Evolutionary conservation across 2,888 invertebrate species (phyloP), one percentile per base, ranked within the genome.

Genomic region (Eupithecia dodoneata): DNA sequence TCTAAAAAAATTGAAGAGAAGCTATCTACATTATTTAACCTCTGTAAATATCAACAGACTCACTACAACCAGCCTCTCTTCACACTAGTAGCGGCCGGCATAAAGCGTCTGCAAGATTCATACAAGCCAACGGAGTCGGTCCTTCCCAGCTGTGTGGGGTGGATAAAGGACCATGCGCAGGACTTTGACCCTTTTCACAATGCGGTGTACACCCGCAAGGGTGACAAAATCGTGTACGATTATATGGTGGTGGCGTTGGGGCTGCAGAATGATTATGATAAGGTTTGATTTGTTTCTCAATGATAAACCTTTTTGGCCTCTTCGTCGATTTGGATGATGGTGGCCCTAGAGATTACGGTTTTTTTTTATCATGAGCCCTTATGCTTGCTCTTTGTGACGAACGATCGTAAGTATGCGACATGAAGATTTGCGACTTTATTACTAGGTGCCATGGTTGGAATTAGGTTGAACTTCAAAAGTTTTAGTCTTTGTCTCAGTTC

Each of bases 11-110:
- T 0, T 7, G 45, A 45, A 45, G 45, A 45, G 45, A 45, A 45
- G 45, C 45, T 45, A 13, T 49, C 13, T 49, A 13, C 13, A 49
- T 12, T 12, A 52, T 18, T 6, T 45, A 47, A 10, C 0, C 41
- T 55, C 55, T 63, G 3, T 30, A 41, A 55, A 69, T 15, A 18
- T 10, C 42, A 9, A 44, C 85, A 97, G 97, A 91, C 94, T 77
- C 99, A 99, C 91, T 99, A 98, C 91, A 99, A 99, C 92, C 99
- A 99, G 92, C 98, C 99, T 0, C 95, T 98, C 89, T 99, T 98
- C 92, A 98, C 99, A 0, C 92, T 99, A 74, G 96, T 99, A 74
- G 99, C 98, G 0, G 98, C 97, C 4, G 99, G 99, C 0, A 96
- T 98, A 84, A 97, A 97, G 88, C 94, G 94, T 15, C 89, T 98